A percentile compares a stretch with the other conserved stretches of the same genome.
Conservation (phyloP, 2,888 invertebrate species). For the Dynastes hyllus region DNA sequence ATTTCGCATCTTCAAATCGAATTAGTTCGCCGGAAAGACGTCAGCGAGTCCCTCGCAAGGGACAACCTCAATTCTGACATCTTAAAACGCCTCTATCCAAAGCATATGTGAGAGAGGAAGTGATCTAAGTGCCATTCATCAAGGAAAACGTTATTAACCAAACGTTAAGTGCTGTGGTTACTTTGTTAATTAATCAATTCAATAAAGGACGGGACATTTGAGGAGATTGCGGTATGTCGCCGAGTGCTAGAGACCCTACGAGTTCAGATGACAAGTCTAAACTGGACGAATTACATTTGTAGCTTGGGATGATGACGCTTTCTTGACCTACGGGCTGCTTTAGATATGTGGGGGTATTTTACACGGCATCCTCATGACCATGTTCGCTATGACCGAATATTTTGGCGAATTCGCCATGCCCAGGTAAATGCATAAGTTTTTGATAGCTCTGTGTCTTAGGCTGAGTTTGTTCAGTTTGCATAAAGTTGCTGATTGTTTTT, state of each 20-base stretch:
- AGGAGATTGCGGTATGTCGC: background rate
- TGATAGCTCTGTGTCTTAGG: background rate
- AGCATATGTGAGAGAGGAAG: background rate
- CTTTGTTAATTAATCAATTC: background rate
- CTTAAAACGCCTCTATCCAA: too few species aligned
- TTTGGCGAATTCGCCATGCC: slow-evolving; percentile 73
- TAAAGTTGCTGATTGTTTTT: too few species aligned
- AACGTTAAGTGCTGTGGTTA: slow-evolving; percentile 13
- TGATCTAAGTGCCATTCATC: background rate
- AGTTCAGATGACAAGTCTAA: background rate
- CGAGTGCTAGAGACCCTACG: background rate
- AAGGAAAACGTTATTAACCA: background rate
- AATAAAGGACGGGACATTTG: too few species aligned
- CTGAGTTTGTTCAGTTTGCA: too few species aligned
- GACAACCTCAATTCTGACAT: too few species aligned
- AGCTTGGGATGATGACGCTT: background rate
- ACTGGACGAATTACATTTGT: background rate
- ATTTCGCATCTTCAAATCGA: background rate
- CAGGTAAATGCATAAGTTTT: slow-evolving; percentile 66
- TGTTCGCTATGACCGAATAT: slow-evolving; percentile 74
- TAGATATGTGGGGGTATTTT: slow-evolving; percentile 54
- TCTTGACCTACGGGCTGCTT: slow-evolving; percentile 41
- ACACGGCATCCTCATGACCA: slow-evolving; percentile 59
- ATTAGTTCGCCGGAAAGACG: slow-evolving; percentile 1
- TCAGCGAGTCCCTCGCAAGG: background rate